A percentile compares a stretch with the other conserved stretches of the same genome.
Evolutionary conservation across 1,140 invertebrate species (phyloP).

Genomic region (Amyelois transitella): DNA sequence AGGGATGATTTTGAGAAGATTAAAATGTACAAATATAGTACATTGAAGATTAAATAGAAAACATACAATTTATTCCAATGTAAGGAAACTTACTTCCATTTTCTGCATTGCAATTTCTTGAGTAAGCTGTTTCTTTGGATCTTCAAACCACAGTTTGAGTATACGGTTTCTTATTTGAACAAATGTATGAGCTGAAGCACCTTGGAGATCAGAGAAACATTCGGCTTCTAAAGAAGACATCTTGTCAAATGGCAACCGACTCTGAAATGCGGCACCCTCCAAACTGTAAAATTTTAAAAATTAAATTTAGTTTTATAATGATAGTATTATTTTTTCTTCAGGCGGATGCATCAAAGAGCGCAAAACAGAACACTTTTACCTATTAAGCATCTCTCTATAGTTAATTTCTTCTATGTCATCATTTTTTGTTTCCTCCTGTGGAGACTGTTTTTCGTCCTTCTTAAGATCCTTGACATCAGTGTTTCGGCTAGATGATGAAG

Average conservation of each 20-base stretch:
- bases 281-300: slow-evolving; percentile 75
- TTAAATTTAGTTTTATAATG: not conserved
- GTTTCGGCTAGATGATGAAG: slow-evolving; percentile 53
- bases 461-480: slow-evolving; percentile 58
- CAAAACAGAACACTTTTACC: slow-evolving; percentile 45
- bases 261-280: slow-evolving; percentile 95
- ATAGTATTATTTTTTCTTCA: too few relatives aligned
- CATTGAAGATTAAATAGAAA: too few relatives aligned
- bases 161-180: slow-evolving; percentile 94
- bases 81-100: slow-evolving; percentile 80
- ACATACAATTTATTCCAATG: too few relatives aligned
- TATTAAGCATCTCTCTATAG: slow-evolving; percentile 71
- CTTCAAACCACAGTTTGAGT: slow-evolving; percentile 97
- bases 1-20: too few relatives aligned
- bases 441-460: slow-evolving; percentile 69
- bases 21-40: too few relatives aligned
- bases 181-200: slow-evolving; percentile 90
- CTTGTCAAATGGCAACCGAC: slow-evolving; percentile 94
- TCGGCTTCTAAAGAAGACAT: slow-evolving; percentile 95
- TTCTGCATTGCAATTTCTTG: slow-evolving; percentile 86
- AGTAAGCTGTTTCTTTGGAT: slow-evolving; percentile 94
- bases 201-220: slow-evolving; percentile 93
- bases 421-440: slow-evolving; percentile 65
- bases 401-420: slow-evolving; percentile 75
- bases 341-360: too few relatives aligned